Evolutionary conservation across 2,888 invertebrate species (phyloP).

Genomic region (Agrilus biguttatus): DNA sequence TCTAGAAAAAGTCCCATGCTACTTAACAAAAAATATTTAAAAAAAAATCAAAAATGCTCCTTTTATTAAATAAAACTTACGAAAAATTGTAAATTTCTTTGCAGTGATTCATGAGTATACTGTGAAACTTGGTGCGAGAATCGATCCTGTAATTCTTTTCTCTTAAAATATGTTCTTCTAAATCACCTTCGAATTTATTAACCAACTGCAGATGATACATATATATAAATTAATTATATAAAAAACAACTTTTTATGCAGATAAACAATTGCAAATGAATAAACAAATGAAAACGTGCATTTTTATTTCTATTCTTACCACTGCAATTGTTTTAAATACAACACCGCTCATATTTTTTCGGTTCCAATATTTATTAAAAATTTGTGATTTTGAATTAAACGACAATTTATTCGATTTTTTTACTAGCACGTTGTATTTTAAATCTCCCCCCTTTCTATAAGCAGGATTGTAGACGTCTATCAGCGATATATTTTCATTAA

Average conservation of each 20-base stretch:
- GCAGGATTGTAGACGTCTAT: conserved; percentile 16
- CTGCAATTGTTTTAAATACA: conserved; percentile 14
- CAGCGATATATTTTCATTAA: conserved; percentile 6
- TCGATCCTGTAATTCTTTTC: conserved; percentile 10
- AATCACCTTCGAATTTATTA: conserved; percentile 5
- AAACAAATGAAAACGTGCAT: too few relatives aligned
- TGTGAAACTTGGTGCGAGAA: conserved; percentile 17
- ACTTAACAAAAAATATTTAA: too few relatives aligned
- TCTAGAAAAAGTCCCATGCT: too few relatives aligned
- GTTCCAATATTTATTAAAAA: conserved; percentile 10
- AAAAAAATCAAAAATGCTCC: too few relatives aligned
- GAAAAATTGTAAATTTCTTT: conserved; percentile 18
- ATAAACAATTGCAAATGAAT: background rate
- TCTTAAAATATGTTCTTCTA: conserved; percentile 14
- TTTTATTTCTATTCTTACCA: conserved; percentile 9
- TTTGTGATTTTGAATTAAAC: background rate
- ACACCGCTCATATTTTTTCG: conserved; percentile 17
- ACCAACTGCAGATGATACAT: conserved; percentile 1
- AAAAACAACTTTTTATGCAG: too few relatives aligned
- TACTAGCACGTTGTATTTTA: background rate
- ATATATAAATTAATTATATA: too few relatives aligned
- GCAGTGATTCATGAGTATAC: conserved; percentile 16
- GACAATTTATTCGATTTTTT: background rate
- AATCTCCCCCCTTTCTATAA: conserved; percentile 5
- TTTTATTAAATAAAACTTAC: conserved; percentile 14